Evolutionary conservation across 2,888 invertebrate species (phyloP), one percentile per base, ranked within the genome.

Genomic region (Epinotia nisella): DNA sequence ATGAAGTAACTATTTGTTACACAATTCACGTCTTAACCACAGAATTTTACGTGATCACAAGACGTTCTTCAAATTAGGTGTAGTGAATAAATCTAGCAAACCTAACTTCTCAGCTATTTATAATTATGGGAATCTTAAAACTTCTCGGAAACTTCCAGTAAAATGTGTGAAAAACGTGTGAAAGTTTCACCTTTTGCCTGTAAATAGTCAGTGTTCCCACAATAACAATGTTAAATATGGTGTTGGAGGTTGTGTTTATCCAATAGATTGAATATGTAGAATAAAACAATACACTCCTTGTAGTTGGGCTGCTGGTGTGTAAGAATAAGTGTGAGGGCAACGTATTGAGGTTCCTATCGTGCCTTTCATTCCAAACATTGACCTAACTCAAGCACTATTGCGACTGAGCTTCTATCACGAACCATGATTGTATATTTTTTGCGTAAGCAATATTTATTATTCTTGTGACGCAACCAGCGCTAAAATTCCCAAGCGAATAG

Each of bases 401-500:
- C 35, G 53, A 39, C 10, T 19, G 41, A 41, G 55, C 55, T 21
- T 55, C 21, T 17, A 49, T 21, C 41, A 24, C 39, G 15, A 39
- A 58, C 39, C 3, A 24, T 17, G 49, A n/a, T 49, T 49, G 29
- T 58, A 29, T n/a, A 58, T 55, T 66, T 59, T 66, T 66, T 66
- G 24, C 41, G 41, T 41, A 55, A 55, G n/a, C 15, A 39, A 21
- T 65, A 65, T 65, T 55, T 65, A 66, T 66, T 55, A 56, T 66
- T 66, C 55, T 66, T 69, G 39, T 72, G 67, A 68, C 45, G 72
- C 67, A 72, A 72, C 61, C 67, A 56, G 56, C 61, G 62, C 59
- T 39, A 66, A 66, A 66, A 59, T 68, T 72, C 72, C 65, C 70
- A 58, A 77, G 78, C 80, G 80, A 78, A 78, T 67, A 80, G 84